These are phyloP conservation scores for Nebria salina DNA, from an alignment of 2,888 invertebrate genomes.

Conservation along the genomic window DNA sequence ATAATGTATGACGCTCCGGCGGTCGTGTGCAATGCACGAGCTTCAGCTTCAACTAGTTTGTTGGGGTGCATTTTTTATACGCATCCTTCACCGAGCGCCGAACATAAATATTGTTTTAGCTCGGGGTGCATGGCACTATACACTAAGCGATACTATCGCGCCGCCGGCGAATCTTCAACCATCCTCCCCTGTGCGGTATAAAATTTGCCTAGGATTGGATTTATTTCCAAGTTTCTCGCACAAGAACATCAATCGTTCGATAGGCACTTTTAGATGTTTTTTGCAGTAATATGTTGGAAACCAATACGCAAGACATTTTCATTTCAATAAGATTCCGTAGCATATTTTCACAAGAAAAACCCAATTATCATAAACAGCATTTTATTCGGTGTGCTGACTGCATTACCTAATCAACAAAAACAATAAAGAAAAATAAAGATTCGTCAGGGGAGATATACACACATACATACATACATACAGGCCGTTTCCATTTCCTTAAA, in stretches of 20 bases:
- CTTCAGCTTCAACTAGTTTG: slow-evolving; percentile 3
- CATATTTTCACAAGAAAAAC: neutral
- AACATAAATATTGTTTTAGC: slow-evolving; percentile 46
- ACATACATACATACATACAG: neutral
- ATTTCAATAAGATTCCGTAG: too few relatives aligned
- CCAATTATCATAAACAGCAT: neutral
- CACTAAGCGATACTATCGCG: neutral
- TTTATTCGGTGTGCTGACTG: neutral
- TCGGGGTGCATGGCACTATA: slow-evolving; percentile 12
- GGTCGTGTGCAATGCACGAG: neutral
- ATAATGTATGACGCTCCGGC: slow-evolving; percentile 25
- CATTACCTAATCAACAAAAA: neutral
- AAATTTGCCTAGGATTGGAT: neutral
- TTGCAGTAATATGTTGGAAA: neutral
- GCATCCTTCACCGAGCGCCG: slow-evolving; percentile 36
- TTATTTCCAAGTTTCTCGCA: neutral
- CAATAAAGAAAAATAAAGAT: neutral
- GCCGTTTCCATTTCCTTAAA: neutral
- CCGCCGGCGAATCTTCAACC: neutral
- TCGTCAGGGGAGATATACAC: neutral
- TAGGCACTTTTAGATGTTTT: neutral
- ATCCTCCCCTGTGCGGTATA: neutral
- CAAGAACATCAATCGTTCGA: neutral
- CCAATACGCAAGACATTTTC: neutral
- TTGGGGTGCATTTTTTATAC: slow-evolving; percentile 42